These are phyloP conservation scores for Cydia splendana DNA, from an alignment of 1,140 invertebrate genomes.

Conservation along the genomic window DNA sequence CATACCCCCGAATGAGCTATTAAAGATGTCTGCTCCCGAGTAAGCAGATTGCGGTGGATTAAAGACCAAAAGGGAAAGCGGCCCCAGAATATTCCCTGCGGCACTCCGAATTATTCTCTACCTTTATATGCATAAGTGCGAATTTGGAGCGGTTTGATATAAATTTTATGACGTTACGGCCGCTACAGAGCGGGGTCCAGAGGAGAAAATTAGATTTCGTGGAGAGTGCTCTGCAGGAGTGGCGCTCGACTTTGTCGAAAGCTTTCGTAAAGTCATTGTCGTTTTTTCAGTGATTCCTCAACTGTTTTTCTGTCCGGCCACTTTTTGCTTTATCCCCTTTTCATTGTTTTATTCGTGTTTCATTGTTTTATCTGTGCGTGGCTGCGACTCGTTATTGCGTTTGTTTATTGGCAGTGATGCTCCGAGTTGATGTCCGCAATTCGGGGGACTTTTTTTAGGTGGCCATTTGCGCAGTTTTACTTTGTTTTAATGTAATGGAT, in stretches of 20 bases:
- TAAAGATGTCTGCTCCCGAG: conserved; percentile 67
- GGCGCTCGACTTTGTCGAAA: conserved; percentile 65
- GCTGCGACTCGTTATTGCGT: conserved; percentile 43
- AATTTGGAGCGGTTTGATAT: conserved; percentile 51
- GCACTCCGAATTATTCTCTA: conserved; percentile 49
- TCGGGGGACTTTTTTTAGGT: conserved; percentile 22
- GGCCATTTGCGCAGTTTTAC: conserved; percentile 15
- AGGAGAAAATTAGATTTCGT: conserved; percentile 74
- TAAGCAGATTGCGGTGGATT: conserved; percentile 77
- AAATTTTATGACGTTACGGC: conserved; percentile 59
- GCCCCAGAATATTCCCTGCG: conserved; percentile 43
- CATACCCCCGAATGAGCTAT: conserved; percentile 77
- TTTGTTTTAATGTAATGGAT: conserved; percentile 20
- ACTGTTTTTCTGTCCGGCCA: conserved; percentile 62
- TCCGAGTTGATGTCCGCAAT: conserved; percentile 39
- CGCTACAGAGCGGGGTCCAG: conserved; percentile 47
- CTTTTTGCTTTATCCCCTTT: conserved; percentile 52
- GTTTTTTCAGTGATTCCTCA: conserved; percentile 53
- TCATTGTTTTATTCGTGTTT: conserved; percentile 37
- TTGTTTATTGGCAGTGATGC: conserved; percentile 43
- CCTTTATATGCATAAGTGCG: conserved; percentile 61
- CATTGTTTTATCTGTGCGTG: conserved; percentile 58
- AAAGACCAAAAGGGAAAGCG: conserved; percentile 72
- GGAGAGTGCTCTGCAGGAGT: conserved; percentile 56
- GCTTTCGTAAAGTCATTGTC: conserved; percentile 51